Percentiles rank a stretch among this genome's conserved stretches.
Conservation (phyloP, 2,888 invertebrate species). For the Eupithecia subfuscata region DNA sequence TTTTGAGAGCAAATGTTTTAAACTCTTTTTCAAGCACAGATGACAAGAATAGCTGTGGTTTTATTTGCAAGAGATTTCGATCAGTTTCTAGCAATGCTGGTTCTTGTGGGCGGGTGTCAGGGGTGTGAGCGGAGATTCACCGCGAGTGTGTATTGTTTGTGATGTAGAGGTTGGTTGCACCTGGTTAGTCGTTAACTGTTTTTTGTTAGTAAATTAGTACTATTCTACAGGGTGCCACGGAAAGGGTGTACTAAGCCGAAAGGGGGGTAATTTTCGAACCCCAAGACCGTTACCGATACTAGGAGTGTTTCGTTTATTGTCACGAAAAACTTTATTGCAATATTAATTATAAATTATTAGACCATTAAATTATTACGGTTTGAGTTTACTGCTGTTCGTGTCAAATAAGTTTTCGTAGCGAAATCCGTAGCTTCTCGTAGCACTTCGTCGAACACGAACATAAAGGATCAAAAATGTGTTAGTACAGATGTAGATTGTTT, state of each 20-base stretch:
- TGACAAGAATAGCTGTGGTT: slow-evolving; percentile 38
- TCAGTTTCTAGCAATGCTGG: slow-evolving; percentile 17
- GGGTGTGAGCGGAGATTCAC: not conserved
- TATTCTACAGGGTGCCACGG: too few relatives aligned
- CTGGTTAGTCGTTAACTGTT: not conserved
- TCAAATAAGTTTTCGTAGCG: not conserved
- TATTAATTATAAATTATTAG: not conserved
- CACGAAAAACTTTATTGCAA: too few relatives aligned
- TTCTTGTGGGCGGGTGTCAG: not conserved
- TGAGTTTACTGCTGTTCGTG: not conserved
- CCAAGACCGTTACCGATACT: too few relatives aligned
- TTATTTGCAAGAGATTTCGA: slow-evolving; percentile 39
- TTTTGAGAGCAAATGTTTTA: too few relatives aligned
- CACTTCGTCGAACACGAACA: slow-evolving; percentile 11
- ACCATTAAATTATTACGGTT: not conserved
- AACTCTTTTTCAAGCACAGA: too few relatives aligned
- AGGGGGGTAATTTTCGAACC: too few relatives aligned
- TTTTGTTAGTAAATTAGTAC: not conserved
- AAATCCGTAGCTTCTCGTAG: slow-evolving; percentile 7
- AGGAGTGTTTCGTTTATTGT: too few relatives aligned
- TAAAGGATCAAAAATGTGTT: not conserved
- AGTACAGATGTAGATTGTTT: not conserved
- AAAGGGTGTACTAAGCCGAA: too few relatives aligned
- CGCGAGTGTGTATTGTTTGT: not conserved
- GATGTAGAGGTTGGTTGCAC: not conserved